Evolutionary conservation across 2,888 invertebrate genomes (phyloP), one percentile per base, ranked within the genome.

Genomic region (Ischnura elegans): DNA sequence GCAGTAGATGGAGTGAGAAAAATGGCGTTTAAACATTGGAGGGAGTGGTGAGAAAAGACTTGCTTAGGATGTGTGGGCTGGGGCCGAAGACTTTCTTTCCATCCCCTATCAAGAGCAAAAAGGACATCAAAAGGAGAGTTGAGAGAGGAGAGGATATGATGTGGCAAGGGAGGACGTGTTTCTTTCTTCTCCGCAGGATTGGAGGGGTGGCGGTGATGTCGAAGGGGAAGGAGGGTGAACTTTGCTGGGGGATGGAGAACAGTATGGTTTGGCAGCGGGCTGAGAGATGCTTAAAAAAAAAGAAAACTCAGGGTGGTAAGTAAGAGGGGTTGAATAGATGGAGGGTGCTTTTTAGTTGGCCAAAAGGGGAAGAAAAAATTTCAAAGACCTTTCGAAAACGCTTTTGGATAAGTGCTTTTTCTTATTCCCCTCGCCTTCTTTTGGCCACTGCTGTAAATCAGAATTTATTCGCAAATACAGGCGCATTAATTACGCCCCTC

Each of bases 401-500:
- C 86, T 45, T 55, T 66, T n/a, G 86, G 45, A 86, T 86, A 86
- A 86, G 86, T 86, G 86, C 86, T 45, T 86, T 86, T 86, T 45
- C 86, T n/a, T n/a, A n/a, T n/a, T n/a, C n/a, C n/a, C 36, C 6
- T 43, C 86, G 21, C 21, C 86, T 45, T 45, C 86, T 25, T 86
- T 45, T n/a, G 45, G 86, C 43, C 86, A 86, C 19, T 8, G 21
- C 86, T 25, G 86, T 86, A 86, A 86, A 86, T 86, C 86, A 86
- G 43, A 25, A 36, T 43, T 45, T 86, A n/a, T 86, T 25, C 19
- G 45, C 86, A 43, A 45, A 86, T 86, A 86, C 86, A 45, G 86
- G 45, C 45, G 29, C 45, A 86, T n/a, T n/a, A 86, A 86, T 25
- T 45, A 86, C 45, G 43, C 45, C 25, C n/a, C 29, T 29, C n/a